phyloP scores from a whole-genome alignment of 2,113 vertebrate genomes.

The Nerophis ophidion region DNA sequence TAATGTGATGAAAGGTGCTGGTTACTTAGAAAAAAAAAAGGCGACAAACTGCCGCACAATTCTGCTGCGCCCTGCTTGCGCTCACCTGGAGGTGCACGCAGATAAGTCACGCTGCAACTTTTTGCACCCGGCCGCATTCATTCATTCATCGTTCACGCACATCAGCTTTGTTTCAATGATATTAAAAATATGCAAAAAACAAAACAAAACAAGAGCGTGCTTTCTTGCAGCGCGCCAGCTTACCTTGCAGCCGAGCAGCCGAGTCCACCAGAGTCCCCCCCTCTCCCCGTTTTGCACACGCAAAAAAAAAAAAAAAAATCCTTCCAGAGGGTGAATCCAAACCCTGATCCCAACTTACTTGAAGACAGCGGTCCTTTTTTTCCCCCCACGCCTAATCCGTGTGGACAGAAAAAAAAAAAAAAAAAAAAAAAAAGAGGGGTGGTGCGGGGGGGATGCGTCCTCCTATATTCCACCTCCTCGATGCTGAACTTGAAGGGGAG shows the following conservation, averaged over 20 bases:
- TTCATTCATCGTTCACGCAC: no score
- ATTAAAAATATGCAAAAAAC: neutral
- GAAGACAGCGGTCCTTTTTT: constrained; percentile 39
- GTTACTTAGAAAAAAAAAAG: constrained; percentile 12
- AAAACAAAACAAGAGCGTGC: neutral
- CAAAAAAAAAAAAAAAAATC: constrained; percentile 22
- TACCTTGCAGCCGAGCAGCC: constrained; percentile 59
- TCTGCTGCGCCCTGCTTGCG: constrained; percentile 35
- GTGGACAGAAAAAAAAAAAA: constrained; percentile 2
- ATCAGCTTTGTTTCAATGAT: no score
- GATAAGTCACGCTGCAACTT: constrained; percentile 7
- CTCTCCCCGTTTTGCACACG: constrained; percentile 3
- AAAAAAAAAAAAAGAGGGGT: neutral
- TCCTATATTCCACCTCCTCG: constrained; percentile 7
- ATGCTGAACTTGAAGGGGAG: neutral
- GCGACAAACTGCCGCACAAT: constrained; percentile 52
- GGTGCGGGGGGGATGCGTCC: neutral
- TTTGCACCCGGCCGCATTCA: neutral
- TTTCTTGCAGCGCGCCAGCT: constrained; percentile 19
- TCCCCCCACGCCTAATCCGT: constrained; percentile 4
- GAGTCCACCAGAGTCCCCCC: constrained; percentile 29
- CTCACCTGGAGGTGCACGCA: constrained; percentile 49
- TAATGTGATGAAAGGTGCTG: constrained; percentile 24
- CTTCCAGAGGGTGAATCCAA: constrained; percentile 37
- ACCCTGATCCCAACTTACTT: constrained; percentile 46